A percentile compares a stretch with the other conserved stretches of the same genome.
These are phyloP conservation scores for Tuberolachnus salignus DNA, from an alignment of 2,888 invertebrate genomes.

Conservation along the genomic window DNA sequence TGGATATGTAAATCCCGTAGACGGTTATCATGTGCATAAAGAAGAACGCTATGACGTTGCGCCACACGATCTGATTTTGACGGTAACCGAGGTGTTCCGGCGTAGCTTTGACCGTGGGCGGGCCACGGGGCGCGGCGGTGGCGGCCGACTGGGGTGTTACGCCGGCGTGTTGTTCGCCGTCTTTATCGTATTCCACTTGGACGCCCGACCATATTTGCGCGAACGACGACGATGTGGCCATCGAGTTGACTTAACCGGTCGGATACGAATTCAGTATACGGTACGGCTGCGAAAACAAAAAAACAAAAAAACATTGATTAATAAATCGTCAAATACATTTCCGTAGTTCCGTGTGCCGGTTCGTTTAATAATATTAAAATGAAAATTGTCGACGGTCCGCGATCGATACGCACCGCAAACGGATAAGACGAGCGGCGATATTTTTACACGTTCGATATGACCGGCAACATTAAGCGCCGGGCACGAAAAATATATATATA, in stretches of 20 bases:
- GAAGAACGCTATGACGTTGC: constrained; percentile 75
- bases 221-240: constrained; percentile 42
- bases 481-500: too few species aligned
- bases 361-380: too few species aligned
- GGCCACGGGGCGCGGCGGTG: background rate
- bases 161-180: background rate
- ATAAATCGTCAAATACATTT: too few species aligned
- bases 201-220: constrained; percentile 45
- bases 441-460: too few species aligned
- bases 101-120: background rate
- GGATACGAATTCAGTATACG: too few species aligned
- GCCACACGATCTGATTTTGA: constrained; percentile 75
- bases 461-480: too few species aligned
- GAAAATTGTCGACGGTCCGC: too few species aligned
- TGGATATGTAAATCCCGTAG: constrained; percentile 64
- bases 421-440: too few species aligned
- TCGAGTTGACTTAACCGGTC: background rate
- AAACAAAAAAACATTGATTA: background rate
- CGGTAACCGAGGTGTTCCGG: constrained; percentile 26
- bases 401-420: too few species aligned
- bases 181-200: constrained; percentile 7
- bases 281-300: background rate
- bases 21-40: constrained; percentile 72
- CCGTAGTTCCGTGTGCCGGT: too few species aligned
- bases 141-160: background rate